Percentiles rank a stretch among this genome's conserved stretches.
These are phyloP conservation scores for Tortrix viridana DNA, from an alignment of 2,888 invertebrate genomes.

Conservation along the genomic window DNA sequence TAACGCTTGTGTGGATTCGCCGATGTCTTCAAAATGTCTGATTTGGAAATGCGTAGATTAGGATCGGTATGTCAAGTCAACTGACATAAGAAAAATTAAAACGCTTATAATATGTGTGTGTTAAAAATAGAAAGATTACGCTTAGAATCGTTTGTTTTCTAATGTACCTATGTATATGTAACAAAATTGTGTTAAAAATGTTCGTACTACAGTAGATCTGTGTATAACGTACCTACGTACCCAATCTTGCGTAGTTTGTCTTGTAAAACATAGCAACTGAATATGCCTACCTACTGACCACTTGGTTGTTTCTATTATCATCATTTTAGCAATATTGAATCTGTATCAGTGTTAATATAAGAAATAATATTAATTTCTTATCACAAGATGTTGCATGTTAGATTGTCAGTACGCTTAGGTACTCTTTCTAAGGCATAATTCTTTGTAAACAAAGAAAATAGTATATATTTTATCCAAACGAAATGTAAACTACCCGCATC, in stretches of 20 bases:
- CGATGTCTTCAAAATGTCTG: conserved; percentile 65
- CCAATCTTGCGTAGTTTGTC: conserved; percentile 72
- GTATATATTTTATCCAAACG: conserved; percentile 16
- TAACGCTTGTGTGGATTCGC: conserved; percentile 49
- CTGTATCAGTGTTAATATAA: conserved; percentile 13
- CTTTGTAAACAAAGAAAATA: conserved; percentile 24
- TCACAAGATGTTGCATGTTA: conserved; percentile 29
- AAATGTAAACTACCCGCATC: conserved; percentile 33
- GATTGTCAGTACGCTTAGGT: conserved; percentile 31
- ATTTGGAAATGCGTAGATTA: conserved; percentile 58
- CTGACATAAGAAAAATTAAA: conserved; percentile 65
- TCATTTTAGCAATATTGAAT: neutral
- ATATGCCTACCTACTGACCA: conserved; percentile 21
- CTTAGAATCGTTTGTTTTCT: conserved; percentile 78
- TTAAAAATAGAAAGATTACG: conserved; percentile 79
- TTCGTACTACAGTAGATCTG: conserved; percentile 81
- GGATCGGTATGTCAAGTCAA: conserved; percentile 56
- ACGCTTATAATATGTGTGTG: conserved; percentile 80
- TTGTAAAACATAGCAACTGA: conserved; percentile 41
- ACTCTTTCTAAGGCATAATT: conserved; percentile 11
- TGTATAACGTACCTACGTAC: conserved; percentile 67
- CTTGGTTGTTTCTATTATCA: neutral
- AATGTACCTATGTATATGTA: conserved; percentile 66
- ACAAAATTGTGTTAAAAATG: conserved; percentile 77
- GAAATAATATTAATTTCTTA: conserved; percentile 20